These are phyloP conservation scores for Dioctria rufipes DNA, from an alignment of 2,888 invertebrate genomes.

Conservation along the genomic window DNA sequence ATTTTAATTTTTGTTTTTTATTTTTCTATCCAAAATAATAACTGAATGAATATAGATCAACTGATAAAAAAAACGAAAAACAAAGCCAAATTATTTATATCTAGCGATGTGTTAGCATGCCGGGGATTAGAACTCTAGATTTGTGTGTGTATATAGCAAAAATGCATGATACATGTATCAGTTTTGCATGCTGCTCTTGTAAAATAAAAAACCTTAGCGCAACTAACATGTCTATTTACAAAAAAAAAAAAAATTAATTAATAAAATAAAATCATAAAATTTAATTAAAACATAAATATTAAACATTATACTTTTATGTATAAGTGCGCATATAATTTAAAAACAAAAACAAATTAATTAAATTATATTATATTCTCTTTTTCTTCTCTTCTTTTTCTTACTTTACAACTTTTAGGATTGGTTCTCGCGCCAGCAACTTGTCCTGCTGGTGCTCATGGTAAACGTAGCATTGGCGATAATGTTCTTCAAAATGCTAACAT, in stretches of 20 bases:
- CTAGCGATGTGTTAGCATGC: too few species aligned
- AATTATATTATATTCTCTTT: background rate
- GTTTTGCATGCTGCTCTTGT: constrained; percentile 25
- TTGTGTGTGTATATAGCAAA: background rate
- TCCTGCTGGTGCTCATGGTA: constrained; percentile 93
- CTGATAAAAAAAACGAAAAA: too few species aligned
- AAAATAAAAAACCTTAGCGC: constrained; percentile 22
- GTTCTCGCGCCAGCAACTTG: constrained; percentile 96
- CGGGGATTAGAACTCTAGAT: too few species aligned
- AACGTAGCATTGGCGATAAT: constrained; percentile 95
- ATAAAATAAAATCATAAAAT: constrained; percentile 35
- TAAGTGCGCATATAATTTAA: too few species aligned
- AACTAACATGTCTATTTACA: constrained; percentile 42
- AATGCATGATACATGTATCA: constrained; percentile 23
- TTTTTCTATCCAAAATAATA: too few species aligned
- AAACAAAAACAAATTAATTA: too few species aligned
- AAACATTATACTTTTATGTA: too few species aligned
- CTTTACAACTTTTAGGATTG: constrained; percentile 80
- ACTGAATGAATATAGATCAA: too few species aligned
- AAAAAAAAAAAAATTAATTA: background rate
- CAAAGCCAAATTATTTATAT: too few species aligned
- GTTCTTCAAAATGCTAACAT: constrained; percentile 96
- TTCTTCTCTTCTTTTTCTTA: constrained; percentile 63
- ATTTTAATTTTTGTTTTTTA: too few species aligned
- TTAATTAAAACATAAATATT: background rate